These are phyloP conservation scores for Equus quagga DNA, from an alignment of 2,113 vertebrate species.

Conservation along the genomic window DNA sequence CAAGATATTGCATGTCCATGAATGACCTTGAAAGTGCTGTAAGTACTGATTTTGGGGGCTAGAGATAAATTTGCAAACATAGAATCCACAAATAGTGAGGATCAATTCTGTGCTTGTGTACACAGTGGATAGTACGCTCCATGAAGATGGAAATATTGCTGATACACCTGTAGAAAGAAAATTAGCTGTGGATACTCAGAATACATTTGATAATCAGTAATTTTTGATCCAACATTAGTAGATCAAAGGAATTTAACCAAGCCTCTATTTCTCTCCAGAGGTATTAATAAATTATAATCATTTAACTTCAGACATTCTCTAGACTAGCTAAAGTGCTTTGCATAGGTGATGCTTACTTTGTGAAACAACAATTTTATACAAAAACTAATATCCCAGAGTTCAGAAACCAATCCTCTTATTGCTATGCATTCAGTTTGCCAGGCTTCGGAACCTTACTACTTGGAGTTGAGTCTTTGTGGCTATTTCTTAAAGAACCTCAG, in stretches of 20 bases:
- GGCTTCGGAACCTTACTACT: background rate
- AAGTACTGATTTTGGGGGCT: background rate
- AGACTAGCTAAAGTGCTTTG: background rate
- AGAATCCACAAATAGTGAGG: background rate
- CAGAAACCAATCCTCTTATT: background rate
- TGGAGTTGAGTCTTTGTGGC: background rate
- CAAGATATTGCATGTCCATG: background rate
- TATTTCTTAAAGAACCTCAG: background rate
- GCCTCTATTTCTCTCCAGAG: background rate
- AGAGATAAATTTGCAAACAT: background rate
- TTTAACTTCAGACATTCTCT: slow-evolving; percentile 35
- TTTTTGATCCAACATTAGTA: background rate
- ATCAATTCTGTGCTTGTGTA: background rate
- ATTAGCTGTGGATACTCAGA: background rate
- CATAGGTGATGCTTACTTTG: background rate
- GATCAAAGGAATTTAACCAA: slow-evolving; percentile 8
- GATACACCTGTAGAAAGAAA: background rate
- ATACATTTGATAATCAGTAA: background rate
- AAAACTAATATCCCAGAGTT: slow-evolving; percentile 16
- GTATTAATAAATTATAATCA: background rate
- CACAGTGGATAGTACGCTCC: background rate
- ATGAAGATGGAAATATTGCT: background rate
- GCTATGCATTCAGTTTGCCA: background rate
- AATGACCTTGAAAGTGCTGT: background rate
- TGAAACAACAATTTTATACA: background rate